Conservation (phyloP, 2,113 vertebrate genomes). For the Hymenochirus boettgeri region DNA sequence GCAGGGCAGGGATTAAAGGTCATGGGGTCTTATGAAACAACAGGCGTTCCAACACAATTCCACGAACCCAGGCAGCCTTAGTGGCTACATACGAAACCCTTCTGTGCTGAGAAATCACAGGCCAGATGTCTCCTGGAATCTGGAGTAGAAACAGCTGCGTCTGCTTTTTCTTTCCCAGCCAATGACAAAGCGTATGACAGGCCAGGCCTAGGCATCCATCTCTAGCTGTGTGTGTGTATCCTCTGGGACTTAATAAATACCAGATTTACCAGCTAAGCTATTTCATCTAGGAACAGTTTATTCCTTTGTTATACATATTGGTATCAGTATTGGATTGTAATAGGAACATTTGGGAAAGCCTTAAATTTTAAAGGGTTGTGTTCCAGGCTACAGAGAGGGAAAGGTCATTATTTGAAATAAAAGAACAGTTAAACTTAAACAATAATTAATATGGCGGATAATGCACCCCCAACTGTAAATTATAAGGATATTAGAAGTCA, state of each 20-base stretch:
- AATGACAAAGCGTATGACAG: slow-evolving; percentile 13
- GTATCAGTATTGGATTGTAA: too few species aligned
- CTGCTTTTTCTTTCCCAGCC: slow-evolving; percentile 35
- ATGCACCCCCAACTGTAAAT: too few species aligned
- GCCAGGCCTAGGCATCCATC: slow-evolving; percentile 7
- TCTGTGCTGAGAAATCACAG: slow-evolving; percentile 10
- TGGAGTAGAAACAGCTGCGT: slow-evolving; percentile 34
- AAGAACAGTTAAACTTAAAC: too few species aligned
- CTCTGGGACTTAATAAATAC: slow-evolving; percentile 30
- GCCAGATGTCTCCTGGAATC: slow-evolving; percentile 40
- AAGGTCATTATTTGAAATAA: too few species aligned
- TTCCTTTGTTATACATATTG: too few species aligned
- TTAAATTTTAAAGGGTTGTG: too few species aligned
- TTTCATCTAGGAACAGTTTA: neutral
- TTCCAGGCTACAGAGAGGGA: too few species aligned
- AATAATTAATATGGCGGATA: too few species aligned
- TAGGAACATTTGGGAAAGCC: too few species aligned
- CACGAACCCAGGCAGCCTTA: slow-evolving; percentile 6
- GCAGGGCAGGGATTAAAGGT: slow-evolving; percentile 19
- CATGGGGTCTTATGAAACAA: slow-evolving; percentile 1
- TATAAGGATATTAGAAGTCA: too few species aligned
- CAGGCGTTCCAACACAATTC: slow-evolving; percentile 31
- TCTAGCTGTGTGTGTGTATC: slow-evolving; percentile 29
- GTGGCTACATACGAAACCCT: slow-evolving; percentile 25
- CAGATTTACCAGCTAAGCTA: slow-evolving; percentile 19